These are phyloP conservation scores for Panulirus ornatus DNA, from an alignment of 1,140 invertebrate genomes.

Conservation along the genomic window DNA sequence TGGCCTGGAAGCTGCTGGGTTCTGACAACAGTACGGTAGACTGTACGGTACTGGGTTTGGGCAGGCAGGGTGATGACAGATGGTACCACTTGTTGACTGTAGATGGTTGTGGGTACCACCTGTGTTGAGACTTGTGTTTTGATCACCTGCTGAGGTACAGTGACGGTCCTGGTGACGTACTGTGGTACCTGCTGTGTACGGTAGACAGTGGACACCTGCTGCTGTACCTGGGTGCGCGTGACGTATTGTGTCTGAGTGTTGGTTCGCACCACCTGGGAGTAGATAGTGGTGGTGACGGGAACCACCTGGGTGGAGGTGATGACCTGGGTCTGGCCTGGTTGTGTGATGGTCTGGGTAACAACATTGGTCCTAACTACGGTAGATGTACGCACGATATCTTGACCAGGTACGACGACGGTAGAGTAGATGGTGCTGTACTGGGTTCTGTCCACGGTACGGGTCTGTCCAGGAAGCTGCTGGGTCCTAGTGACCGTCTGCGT, in stretches of 20 bases:
- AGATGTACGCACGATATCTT: conserved; percentile 3
- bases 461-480: conserved; percentile 62
- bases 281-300: conserved; percentile 58
- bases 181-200: conserved; percentile 68
- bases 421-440: conserved; percentile 64
- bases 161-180: conserved; percentile 53
- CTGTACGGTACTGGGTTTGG: conserved; percentile 56
- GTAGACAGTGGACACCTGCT: conserved; percentile 42
- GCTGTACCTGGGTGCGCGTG: conserved; percentile 53
- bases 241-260: conserved; percentile 69
- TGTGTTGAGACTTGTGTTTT: conserved; percentile 48
- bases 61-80: conserved; percentile 39
- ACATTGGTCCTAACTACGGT: conserved; percentile 41
- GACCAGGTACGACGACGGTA: conserved; percentile 50
- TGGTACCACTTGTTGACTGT: conserved; percentile 34
- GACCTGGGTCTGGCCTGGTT: conserved; percentile 59
- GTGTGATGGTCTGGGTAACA: conserved; percentile 55
- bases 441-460: conserved; percentile 54
- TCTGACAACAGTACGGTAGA: conserved; percentile 38
- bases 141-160: conserved; percentile 54
- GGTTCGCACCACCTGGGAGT: conserved; percentile 53
- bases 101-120: conserved; percentile 66
- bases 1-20: conserved; percentile 51
- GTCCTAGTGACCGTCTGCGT: conserved; percentile 61
- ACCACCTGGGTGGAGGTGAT: conserved; percentile 60